Evolutionary conservation across 2,797 vertebrate genomes (phyloP), one percentile per base, ranked within the genome.

Genomic region (Alosa sapidissima): DNA sequence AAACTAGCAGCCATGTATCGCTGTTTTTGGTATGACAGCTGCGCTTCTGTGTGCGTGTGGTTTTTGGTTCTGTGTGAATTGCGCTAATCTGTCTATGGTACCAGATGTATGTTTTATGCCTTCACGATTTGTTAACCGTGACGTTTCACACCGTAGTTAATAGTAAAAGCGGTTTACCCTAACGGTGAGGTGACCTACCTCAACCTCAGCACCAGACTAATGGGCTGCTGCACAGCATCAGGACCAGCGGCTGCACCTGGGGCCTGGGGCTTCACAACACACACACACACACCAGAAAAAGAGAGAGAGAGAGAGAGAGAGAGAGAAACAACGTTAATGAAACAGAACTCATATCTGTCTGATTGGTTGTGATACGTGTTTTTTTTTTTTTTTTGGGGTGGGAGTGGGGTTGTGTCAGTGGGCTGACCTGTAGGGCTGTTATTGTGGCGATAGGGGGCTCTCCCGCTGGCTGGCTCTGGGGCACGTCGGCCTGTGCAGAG

Each of bases 181-280:
- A 78, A 47, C 41, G 6, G 72, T 19, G 13, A 8, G 72, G 41
- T 78, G 72, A 92, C 95, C 85, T 93, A 98, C 98, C 98, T 98
- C 96, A 99, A 96, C 94, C 98, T 96, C 92, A 99, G 95, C 82
- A 99, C 98, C 87, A 99, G 96, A 91, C 97, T 99, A 93, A 99
- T 99, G 82, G 97, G 97, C 85, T 96, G 91, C 87, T 96, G 96
- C 0, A 87, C 28, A 45, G 82, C 58, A 45, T 94, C 89, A 3
- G 72, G 68, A 45, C 87, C 87, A 21, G 89, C 84, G 84, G 87
- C 83, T 84, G 84, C 36, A 47, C 16, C 83, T 83, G 86, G 82
- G 83, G 68, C 91, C 94, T 96, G 72, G 16, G 2, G 49, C 86
- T 82, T 78, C 72, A 78, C 60, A 24, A 28, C n/a, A 21, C 36